phyloP scores from a whole-genome alignment of 2,113 vertebrate species.

The Microtus ochrogaster region DNA sequence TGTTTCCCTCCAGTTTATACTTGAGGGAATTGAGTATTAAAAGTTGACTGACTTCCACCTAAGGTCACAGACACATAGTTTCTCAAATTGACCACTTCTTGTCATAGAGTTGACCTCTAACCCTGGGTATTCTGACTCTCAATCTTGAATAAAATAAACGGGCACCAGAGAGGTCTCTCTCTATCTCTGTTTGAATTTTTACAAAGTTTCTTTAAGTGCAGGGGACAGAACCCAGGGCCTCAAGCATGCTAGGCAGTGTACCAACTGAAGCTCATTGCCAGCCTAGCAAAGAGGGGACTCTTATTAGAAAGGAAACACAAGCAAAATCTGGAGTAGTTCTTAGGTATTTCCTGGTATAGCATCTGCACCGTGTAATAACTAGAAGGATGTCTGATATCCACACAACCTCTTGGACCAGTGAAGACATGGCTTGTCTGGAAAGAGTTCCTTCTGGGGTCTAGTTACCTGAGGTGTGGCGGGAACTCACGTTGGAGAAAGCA shows the following conservation, averaged over 20 bases:
- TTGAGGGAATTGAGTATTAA: background rate
- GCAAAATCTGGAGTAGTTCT: background rate
- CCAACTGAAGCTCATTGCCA: background rate
- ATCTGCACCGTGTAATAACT: background rate
- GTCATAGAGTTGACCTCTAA: background rate
- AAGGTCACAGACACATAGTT: background rate
- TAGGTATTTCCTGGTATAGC: background rate
- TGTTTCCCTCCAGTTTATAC: background rate
- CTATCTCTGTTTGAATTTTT: background rate
- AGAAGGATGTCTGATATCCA: background rate
- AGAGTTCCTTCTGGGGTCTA: background rate
- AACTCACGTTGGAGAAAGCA: background rate
- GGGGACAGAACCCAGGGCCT: background rate
- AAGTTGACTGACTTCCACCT: background rate
- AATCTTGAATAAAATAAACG: background rate
- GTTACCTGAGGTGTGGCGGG: background rate
- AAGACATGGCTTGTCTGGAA: background rate
- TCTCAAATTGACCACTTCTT: background rate
- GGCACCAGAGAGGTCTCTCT: background rate
- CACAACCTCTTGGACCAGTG: background rate
- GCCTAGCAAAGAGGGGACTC: background rate
- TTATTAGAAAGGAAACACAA: background rate
- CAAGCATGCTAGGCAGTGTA: background rate
- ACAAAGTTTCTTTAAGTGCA: background rate
- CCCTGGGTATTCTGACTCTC: background rate